Percentiles rank a stretch among this genome's conserved stretches.
Conservation (phyloP, 2,888 invertebrate genomes). For the Caenorhabditis auriculariae region DNA sequence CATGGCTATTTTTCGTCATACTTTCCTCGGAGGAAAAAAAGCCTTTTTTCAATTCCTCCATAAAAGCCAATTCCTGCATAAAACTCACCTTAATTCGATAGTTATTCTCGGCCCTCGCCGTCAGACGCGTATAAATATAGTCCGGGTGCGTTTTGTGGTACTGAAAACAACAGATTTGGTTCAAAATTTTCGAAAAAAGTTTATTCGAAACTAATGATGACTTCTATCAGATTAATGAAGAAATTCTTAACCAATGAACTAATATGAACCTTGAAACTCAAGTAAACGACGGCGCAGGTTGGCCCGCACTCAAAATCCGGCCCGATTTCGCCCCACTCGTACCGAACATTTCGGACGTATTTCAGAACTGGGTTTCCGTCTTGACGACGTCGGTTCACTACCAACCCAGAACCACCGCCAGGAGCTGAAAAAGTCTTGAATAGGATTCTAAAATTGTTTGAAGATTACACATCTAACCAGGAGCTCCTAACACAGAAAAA, state of each 20-base stretch:
- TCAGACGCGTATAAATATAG: constrained; percentile 56
- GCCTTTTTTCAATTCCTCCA: no score
- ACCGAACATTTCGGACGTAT: constrained; percentile 60
- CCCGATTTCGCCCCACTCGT: constrained; percentile 54
- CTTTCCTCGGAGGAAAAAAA: no score
- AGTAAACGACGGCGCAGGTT: constrained; percentile 53
- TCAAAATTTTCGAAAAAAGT: neutral
- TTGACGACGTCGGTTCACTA: constrained; percentile 56
- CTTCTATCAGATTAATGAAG: neutral
- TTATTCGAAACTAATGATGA: neutral
- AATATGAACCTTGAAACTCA: constrained; percentile 44
- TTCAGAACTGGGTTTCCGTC: constrained; percentile 62
- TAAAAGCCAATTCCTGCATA: no score
- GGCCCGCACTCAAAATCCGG: constrained; percentile 58
- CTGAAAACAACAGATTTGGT: constrained; percentile 21
- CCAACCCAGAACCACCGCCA: constrained; percentile 11
- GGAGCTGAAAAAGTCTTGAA: no score
- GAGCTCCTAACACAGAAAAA: no score
- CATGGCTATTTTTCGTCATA: no score
- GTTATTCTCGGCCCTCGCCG: constrained; percentile 39
- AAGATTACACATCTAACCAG: no score
- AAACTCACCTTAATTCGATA: constrained; percentile 34
- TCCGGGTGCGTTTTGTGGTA: constrained; percentile 59
- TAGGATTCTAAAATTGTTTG: no score
- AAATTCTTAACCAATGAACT: neutral